Conservation (phyloP, 1,140 invertebrate species). For the Apis cerana region DNA sequence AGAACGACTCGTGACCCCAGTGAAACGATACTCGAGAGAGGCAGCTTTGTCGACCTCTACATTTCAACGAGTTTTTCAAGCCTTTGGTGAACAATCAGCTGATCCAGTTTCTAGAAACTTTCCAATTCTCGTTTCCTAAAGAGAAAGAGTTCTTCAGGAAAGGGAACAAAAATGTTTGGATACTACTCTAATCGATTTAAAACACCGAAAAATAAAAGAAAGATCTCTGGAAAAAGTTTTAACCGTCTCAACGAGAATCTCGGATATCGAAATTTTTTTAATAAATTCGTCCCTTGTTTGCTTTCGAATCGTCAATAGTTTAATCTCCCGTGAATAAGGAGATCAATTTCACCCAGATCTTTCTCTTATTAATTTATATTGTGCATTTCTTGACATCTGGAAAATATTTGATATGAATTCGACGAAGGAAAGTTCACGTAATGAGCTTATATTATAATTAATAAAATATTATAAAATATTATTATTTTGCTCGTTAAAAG, state of each 20-base stretch:
- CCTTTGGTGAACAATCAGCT: constrained; percentile 50
- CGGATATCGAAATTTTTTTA: not conserved
- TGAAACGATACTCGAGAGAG: constrained; percentile 33
- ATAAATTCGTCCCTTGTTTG: not conserved
- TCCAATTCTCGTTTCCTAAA: constrained; percentile 23
- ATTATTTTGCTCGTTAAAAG: no score
- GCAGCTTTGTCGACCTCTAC: constrained; percentile 57
- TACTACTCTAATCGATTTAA: constrained; percentile 52
- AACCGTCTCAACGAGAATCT: not conserved
- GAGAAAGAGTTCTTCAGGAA: not conserved
- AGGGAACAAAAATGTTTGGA: constrained; percentile 48
- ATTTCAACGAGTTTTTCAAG: constrained; percentile 63
- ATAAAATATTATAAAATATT: no score
- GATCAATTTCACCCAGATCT: not conserved
- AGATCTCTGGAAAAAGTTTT: constrained; percentile 45
- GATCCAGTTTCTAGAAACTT: constrained; percentile 58
- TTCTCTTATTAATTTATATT: no score
- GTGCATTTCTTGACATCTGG: no score
- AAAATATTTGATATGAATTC: no score
- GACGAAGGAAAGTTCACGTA: no score
- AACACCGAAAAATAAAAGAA: constrained; percentile 35
- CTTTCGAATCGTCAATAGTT: not conserved
- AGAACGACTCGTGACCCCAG: constrained; percentile 49
- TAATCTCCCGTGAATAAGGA: no score
- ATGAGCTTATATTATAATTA: no score